Evolutionary conservation across 2,113 vertebrate genomes (phyloP), one percentile per base, ranked within the genome.

Genomic region (Oceanites oceanicus): DNA sequence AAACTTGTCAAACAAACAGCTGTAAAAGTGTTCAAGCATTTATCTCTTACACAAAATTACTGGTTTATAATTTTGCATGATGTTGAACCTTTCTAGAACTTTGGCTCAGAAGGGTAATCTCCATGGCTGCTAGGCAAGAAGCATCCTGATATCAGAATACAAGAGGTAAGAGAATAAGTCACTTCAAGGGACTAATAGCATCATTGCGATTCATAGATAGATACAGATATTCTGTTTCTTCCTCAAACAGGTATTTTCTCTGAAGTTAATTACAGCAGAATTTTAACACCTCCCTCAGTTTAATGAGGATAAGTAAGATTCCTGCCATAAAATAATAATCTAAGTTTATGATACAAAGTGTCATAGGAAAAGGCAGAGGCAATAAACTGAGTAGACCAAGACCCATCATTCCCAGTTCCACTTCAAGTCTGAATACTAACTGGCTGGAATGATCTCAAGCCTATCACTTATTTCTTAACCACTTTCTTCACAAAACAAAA

Each of bases 1-100:
- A 84, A 84, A 90, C 29, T 75, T 81, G n/a, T 73, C 63, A 88
- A 81, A 95, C 25, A 73, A 92, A 82, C 17, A 86, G 61, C 49
- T 93, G 45, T 93, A 95, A 91, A 97, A 88, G 19, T 16, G 7
- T 86, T 86, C 30, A 67, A 81, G 59, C 63, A 73, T 79, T 95
- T 93, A 36, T 42, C 68, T 30, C 53, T 71, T 77, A 76, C 27
- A 17, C 18, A 97, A 80, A 86, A 61, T 70, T 63, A 63, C 44
- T 95, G 50, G 53, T 95, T 75, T 58, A 59, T 47, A 65, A 47
- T 91, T 72, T 84, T 77, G 34, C 22, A 25, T n/a, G 25, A 52
- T 14, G 23, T 59, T 29, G 19, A 59, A 23, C 22, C 22, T 38
- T 83, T 82, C 87, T 55, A 91, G 47, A 44, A 50, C 8, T 88